Percentiles rank a stretch among this genome's conserved stretches.
Evolutionary conservation across 2,113 vertebrate genomes (phyloP).

Genomic region (Neolamprologus kungweensis): DNA sequence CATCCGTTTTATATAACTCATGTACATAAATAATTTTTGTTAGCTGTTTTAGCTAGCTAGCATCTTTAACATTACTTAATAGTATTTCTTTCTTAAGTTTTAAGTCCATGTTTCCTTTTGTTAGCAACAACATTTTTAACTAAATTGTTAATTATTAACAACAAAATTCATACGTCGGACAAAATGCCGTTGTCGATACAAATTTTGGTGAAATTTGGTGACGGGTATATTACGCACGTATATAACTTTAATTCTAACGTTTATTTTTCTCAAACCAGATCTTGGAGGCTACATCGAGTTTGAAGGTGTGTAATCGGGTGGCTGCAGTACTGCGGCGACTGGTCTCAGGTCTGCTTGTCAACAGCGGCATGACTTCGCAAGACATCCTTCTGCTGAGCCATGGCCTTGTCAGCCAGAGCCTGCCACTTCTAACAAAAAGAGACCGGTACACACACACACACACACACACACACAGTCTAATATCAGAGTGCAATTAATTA

Average conservation of each 20-base stretch:
- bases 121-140: not conserved
- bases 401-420: slow-evolving; percentile 88
- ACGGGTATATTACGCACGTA: not conserved
- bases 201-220: not conserved
- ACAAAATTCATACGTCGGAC: fast-evolving
- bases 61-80: not conserved
- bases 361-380: slow-evolving; percentile 77
- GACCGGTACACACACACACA: slow-evolving; percentile 73
- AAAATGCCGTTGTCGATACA: fast-evolving
- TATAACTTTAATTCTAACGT: not conserved
- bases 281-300: slow-evolving; percentile 80
- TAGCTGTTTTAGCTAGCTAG: not conserved
- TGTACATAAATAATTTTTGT: not conserved
- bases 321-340: slow-evolving; percentile 81
- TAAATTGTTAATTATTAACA: not conserved
- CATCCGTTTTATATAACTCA: not conserved
- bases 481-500: fast-evolving
- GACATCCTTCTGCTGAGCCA: slow-evolving; percentile 87
- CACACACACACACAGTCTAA: not conserved
- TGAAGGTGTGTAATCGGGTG: slow-evolving; percentile 86
- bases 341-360: slow-evolving; percentile 81
- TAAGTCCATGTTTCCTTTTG: not conserved
- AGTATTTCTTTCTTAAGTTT: not conserved
- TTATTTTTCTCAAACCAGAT: slow-evolving; percentile 60
- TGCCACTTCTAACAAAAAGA: slow-evolving; percentile 86